Conservation (phyloP, 1,140 invertebrate species). For the Brachionus rubens region DNA sequence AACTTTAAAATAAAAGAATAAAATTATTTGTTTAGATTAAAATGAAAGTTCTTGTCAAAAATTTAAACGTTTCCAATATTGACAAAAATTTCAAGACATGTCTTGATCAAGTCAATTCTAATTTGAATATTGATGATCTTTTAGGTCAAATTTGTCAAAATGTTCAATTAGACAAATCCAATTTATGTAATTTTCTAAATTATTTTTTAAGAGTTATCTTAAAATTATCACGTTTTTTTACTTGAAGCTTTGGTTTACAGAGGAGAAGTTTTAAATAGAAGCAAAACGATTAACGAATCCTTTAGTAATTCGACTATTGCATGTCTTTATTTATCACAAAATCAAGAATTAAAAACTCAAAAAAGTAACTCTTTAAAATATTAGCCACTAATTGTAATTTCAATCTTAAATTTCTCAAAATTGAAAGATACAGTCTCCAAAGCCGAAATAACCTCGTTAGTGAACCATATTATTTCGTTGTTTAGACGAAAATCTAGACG, state of each 20-base stretch:
- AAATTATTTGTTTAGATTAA: background rate
- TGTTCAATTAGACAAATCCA: background rate
- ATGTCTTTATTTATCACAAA: background rate
- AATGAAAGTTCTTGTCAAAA: conserved; percentile 7
- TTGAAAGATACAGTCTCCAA: background rate
- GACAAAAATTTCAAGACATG: conserved; percentile 26
- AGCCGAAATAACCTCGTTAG: background rate
- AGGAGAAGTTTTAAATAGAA: conserved; percentile 28
- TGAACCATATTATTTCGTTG: background rate
- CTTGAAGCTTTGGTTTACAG: background rate
- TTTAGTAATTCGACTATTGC: background rate
- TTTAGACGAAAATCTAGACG: conserved; percentile 15
- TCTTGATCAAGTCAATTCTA: background rate
- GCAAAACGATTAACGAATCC: conserved; percentile 12
- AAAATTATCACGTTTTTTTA: background rate
- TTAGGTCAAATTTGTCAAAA: conserved; percentile 4
- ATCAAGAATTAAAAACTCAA: background rate
- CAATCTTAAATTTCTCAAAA: background rate
- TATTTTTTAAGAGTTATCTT: background rate
- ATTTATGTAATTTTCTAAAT: background rate
- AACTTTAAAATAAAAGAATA: background rate
- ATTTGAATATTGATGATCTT: background rate
- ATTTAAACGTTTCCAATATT: conserved; percentile 16
- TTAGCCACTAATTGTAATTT: background rate
- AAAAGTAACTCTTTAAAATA: background rate